Evolutionary conservation across 1,140 invertebrate species (phyloP), one percentile per base, ranked within the genome.

Genomic region (Monochamus saltuarius): DNA sequence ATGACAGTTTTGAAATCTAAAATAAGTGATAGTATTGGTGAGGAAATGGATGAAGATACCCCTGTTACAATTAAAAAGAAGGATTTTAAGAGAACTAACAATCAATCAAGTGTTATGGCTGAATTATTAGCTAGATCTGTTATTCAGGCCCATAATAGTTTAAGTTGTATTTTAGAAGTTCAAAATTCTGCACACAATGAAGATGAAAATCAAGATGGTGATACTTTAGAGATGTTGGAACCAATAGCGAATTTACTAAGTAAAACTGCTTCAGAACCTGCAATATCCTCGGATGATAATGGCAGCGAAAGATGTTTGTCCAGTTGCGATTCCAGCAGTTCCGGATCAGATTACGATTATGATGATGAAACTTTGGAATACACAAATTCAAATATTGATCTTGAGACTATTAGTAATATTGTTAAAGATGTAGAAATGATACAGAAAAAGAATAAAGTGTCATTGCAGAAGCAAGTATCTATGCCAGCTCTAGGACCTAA

Each of bases 71-170:
- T n/a, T 4, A 69, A 13, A 72, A 54, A 47, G 62, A 79, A 78
- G 45, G 75, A 78, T 3, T 81, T 84, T 54, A 77, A 79, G n/a
- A 84, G 84, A 65, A 76, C 75, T 7, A 71, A 75, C 46, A 82
- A 80, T 56, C 82, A 85, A 67, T 81, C 83, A 2, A 82, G 81
- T 56, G 76, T 79, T 1, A 86, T 87, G 80, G 84, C 84, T 1
- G 83, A 85, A 8, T 78, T 86, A 53, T 72, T 88, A 16, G 86
- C 86, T 1, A 77, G 83, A 59, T 86, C 85, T 6, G 80, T 88
- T 1, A 80, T 84, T 58, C 79, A 80, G 43, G 80, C 78, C 6
- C 84, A 85, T 45, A 82, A 80, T n/a, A 84, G 80, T 60, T 70
- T 88, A 7, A 83, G 61, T 39, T 69, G 68, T 53, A 72, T 73